Base-by-base conservation (phyloP, 2,113 vertebrate species). In the Coturnix japonica region DNA sequence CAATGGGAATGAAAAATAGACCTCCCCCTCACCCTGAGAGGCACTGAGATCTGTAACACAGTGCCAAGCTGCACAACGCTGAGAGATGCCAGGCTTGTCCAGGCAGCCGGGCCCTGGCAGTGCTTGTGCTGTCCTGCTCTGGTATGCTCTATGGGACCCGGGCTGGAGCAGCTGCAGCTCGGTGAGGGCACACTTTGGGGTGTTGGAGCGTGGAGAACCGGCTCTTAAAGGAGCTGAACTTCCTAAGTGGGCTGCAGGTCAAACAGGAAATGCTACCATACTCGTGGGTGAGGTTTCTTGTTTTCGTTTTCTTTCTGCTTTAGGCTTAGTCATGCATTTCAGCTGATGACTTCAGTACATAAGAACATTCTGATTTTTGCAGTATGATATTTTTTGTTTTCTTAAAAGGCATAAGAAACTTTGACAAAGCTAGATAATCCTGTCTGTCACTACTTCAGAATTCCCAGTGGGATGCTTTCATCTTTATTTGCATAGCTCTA, bases 81-180 rank as follows among this genome's bases (percentile, higher is more conserved):
- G 70, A 78, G 81, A 61, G 81, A 60, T 75, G 70, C 63, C 78
- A 89, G 89, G 23, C 89, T 81, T 95, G 91, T 81, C 87, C 77
- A 84, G 94, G 78, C 95, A 95, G 71, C 59, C 71, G 18, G 91
- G 23, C 35, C 65, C 46, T 88, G 86, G 80, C 73, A 35, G 8
- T 86, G 0, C 86, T 56, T 86, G 80, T 95, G 69, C 71, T 1
- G 77, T 94, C 35, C 74, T 93, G 94, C 57, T 69, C 78, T 92
- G 81, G 70, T 79, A 61, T 94, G 91, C 63, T 92, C 59, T 25
- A 20, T 81, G 89, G 57, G 66, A 92, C 78, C 56, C 35, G 53
- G 47, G 53, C 0, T 81, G 77, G 61, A 91, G 78, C 93, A 94
- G 80, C 93, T 91, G 93, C 61, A 22, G 41, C 57, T 87, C 82